These are phyloP conservation scores for Norana najaformis DNA, from an alignment of 2,888 invertebrate species.

Conservation along the genomic window DNA sequence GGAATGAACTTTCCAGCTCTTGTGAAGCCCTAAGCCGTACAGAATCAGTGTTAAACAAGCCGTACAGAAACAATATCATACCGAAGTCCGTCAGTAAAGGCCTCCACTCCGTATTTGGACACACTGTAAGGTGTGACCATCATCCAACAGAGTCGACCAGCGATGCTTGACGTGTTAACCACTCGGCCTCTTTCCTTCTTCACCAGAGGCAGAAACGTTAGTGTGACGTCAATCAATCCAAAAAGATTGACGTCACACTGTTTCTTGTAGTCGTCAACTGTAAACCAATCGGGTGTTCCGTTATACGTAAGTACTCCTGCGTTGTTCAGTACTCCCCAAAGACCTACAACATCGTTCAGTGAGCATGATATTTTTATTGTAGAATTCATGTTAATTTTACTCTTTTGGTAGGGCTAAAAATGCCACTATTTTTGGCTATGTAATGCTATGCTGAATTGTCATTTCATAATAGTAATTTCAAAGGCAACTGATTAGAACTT, in stretches of 20 bases:
- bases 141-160: background rate
- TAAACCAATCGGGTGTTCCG: background rate
- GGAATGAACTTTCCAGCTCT: too few species aligned
- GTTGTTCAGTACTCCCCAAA: background rate
- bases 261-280: slow-evolving; percentile 3
- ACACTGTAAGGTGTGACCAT: background rate
- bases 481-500: too few species aligned
- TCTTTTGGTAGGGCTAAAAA: too few species aligned
- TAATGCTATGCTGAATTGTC: too few species aligned
- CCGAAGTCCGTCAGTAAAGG: background rate
- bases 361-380: too few species aligned
- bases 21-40: too few species aligned
- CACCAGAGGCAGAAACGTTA: slow-evolving; percentile 17
- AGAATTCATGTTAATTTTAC: too few species aligned
- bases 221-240: background rate
- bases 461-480: too few species aligned
- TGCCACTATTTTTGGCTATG: too few species aligned
- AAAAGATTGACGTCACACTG: slow-evolving; percentile 8
- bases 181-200: slow-evolving; percentile 10
- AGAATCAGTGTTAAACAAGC: too few species aligned
- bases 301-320: background rate
- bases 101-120: slow-evolving; percentile 3
- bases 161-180: background rate
- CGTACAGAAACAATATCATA: too few species aligned
- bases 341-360: too few species aligned